Percentiles rank a stretch among this genome's conserved stretches.
Conservation (phyloP, 1,140 invertebrate genomes). For the Pogonomyrmex barbatus region DNA sequence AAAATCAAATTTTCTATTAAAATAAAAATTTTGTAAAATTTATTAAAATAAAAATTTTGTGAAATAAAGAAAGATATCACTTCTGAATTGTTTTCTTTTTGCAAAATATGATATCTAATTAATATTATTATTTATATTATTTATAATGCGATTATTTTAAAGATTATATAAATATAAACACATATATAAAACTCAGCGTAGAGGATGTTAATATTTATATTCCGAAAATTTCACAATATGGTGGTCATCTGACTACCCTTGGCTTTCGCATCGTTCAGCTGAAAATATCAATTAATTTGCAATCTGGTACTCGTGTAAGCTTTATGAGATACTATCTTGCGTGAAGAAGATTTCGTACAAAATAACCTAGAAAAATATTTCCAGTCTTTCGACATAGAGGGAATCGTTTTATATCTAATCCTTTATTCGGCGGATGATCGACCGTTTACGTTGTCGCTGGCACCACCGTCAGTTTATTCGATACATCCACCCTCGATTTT, state of each 20-base stretch:
- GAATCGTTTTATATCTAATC: slow-evolving; percentile 34
- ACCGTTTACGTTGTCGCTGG: slow-evolving; percentile 46
- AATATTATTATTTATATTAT: slow-evolving; percentile 30
- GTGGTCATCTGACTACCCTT: too few species aligned
- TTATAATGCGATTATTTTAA: neutral
- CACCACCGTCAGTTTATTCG: slow-evolving; percentile 48
- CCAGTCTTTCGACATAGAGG: neutral
- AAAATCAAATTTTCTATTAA: neutral
- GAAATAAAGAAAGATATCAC: slow-evolving; percentile 13
- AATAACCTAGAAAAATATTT: slow-evolving; percentile 52
- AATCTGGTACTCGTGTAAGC: neutral
- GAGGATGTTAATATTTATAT: slow-evolving; percentile 17
- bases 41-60: neutral
- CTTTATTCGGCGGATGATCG: slow-evolving; percentile 47
- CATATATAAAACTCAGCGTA: neutral
- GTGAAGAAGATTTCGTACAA: slow-evolving; percentile 9
- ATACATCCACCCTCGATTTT: slow-evolving; percentile 65
- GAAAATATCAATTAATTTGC: slow-evolving; percentile 48
- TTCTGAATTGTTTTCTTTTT: neutral
- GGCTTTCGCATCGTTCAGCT: neutral
- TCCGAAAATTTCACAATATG: neutral
- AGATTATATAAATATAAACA: neutral
- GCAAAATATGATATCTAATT: neutral
- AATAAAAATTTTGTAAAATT: neutral
- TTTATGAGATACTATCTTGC: slow-evolving; percentile 17